phyloP scores from a whole-genome alignment of 2,797 vertebrate genomes.

The Sardinella longiceps region DNA sequence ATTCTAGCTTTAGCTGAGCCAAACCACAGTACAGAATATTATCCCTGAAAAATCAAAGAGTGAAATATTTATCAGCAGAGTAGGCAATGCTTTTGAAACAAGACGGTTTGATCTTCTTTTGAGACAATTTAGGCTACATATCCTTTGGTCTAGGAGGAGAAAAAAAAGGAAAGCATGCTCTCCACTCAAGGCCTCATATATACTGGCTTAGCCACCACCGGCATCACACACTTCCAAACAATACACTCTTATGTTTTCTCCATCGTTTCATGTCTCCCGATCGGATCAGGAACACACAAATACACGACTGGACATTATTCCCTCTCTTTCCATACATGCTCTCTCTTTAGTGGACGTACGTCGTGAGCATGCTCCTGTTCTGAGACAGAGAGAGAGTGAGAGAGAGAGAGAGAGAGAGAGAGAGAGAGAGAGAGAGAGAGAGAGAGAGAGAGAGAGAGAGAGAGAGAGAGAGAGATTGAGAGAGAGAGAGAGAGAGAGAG shows the following conservation, averaged over 20 bases:
- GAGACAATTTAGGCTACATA: slow-evolving; percentile 43
- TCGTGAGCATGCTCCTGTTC: neutral
- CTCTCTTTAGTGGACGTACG: neutral
- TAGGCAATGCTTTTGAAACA: slow-evolving; percentile 21
- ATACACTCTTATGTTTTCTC: neutral
- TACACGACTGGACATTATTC: neutral
- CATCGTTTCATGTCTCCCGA: neutral
- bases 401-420: slow-evolving; percentile 26
- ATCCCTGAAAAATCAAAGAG: slow-evolving; percentile 20
- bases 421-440: neutral
- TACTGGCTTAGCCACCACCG: neutral
- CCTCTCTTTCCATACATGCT: neutral
- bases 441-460: neutral
- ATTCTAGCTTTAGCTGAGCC: neutral
- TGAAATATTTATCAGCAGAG: slow-evolving; percentile 24
- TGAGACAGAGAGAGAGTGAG: slow-evolving; percentile 19
- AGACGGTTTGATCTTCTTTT: slow-evolving; percentile 30
- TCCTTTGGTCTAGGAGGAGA: slow-evolving; percentile 27
- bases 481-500: neutral
- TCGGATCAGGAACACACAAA: neutral
- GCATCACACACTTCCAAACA: neutral
- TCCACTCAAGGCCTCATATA: slow-evolving; percentile 6
- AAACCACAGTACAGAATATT: slow-evolving; percentile 18
- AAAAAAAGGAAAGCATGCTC: slow-evolving; percentile 53
- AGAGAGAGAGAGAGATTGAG: slow-evolving; percentile 35